These are phyloP conservation scores for Periparus ater DNA, from an alignment of 2,797 vertebrate species.

Conservation along the genomic window DNA sequence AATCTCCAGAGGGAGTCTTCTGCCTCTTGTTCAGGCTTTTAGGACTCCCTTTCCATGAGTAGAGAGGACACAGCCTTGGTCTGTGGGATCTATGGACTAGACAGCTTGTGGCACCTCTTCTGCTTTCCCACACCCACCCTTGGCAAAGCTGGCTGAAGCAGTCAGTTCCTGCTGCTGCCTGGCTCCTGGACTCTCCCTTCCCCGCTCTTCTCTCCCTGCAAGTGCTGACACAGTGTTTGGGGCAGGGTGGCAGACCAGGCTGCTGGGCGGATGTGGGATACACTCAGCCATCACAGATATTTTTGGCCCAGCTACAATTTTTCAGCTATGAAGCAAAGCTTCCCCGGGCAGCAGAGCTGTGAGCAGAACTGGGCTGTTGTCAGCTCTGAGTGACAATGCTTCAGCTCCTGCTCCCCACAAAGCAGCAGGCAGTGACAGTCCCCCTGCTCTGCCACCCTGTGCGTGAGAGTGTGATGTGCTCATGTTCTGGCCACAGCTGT, in stretches of 20 bases:
- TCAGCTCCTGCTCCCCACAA: background rate
- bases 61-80: background rate
- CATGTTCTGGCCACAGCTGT: background rate
- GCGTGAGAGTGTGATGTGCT: background rate
- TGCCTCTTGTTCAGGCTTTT: background rate
- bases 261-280: background rate
- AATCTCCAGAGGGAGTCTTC: background rate
- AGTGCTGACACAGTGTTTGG: background rate
- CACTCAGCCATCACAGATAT: background rate
- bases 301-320: background rate
- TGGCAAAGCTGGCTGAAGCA: background rate
- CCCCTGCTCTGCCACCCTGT: background rate
- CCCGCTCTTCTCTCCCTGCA: background rate
- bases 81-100: background rate
- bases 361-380: background rate
- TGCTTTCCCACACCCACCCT: background rate
- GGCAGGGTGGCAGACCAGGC: constrained; percentile 3
- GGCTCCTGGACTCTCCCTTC: background rate
- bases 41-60: background rate
- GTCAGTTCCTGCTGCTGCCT: background rate
- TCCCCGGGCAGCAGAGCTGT: background rate
- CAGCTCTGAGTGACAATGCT: background rate
- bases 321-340: background rate
- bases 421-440: rapidly evolving
- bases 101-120: background rate